These are phyloP conservation scores for Sardina pilchardus DNA, from an alignment of 2,113 vertebrate species.

Conservation along the genomic window DNA sequence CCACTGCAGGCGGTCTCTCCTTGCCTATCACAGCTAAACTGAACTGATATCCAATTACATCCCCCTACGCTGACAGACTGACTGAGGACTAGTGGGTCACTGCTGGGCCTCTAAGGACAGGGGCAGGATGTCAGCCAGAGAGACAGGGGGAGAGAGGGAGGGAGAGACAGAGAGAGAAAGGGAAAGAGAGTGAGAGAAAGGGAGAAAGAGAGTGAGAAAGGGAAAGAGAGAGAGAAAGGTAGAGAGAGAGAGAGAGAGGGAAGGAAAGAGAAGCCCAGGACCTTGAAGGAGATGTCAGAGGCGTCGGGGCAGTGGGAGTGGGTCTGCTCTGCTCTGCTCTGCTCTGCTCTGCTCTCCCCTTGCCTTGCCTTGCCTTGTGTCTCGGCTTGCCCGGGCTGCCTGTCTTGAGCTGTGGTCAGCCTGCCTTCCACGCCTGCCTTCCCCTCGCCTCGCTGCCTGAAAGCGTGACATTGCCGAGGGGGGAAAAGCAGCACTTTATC, in stretches of 20 bases:
- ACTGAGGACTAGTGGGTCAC: constrained; percentile 55
- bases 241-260: constrained; percentile 56
- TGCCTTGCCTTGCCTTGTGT: neutral
- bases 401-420: constrained; percentile 73
- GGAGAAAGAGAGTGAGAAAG: constrained; percentile 56
- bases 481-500: constrained; percentile 79
- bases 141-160: constrained; percentile 69
- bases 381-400: neutral
- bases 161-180: constrained; percentile 60
- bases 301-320: constrained; percentile 57
- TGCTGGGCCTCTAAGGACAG: constrained; percentile 28
- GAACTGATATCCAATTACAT: constrained; percentile 70
- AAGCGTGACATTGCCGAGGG: constrained; percentile 76
- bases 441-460: constrained; percentile 61
- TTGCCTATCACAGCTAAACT: constrained; percentile 54
- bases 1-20: constrained; percentile 1
- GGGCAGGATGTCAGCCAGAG: constrained; percentile 62
- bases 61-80: constrained; percentile 57
- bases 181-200: constrained; percentile 65
- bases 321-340: constrained; percentile 66
- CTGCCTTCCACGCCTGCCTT: constrained; percentile 27
- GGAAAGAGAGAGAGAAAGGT: constrained; percentile 56
- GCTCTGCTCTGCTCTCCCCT: too few species aligned
- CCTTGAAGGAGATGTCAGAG: constrained; percentile 51
- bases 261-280: constrained; percentile 61